phyloP scores from a whole-genome alignment of 2,113 vertebrate species.

The Rhinopomastus cyanomelas region DNA sequence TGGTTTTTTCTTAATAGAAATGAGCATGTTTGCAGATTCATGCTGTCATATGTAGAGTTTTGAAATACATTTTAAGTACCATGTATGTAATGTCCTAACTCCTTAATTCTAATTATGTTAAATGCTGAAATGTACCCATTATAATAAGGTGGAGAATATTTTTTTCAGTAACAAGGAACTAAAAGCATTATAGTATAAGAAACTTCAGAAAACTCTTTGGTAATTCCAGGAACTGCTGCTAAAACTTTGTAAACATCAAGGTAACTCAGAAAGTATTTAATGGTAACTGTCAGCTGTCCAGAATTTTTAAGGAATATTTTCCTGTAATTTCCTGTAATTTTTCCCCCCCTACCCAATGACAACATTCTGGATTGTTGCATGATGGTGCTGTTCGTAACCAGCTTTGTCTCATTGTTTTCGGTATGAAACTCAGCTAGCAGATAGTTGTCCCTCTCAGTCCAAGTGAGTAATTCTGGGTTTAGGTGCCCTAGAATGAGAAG shows the following conservation, averaged over 20 bases:
- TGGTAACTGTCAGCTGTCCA: no score
- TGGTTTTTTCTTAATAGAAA: not conserved
- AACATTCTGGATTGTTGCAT: not conserved
- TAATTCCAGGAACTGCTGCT: not conserved
- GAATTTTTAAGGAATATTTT: not conserved
- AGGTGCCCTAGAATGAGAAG: not conserved
- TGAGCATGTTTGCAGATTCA: not conserved
- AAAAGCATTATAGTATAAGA: not conserved
- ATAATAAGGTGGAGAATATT: not conserved
- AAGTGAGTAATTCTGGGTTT: not conserved
- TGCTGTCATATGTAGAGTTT: not conserved
- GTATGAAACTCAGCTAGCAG: not conserved
- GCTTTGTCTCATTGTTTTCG: not conserved
- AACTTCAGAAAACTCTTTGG: not conserved
- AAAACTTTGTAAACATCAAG: not conserved
- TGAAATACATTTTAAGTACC: not conserved
- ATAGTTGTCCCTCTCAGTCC: not conserved
- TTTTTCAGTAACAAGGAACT: not conserved
- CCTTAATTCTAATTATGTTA: not conserved
- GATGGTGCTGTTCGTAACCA: not conserved
- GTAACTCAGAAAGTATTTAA: no score
- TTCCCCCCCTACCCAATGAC: fast-evolving
- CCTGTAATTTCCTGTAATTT: not conserved
- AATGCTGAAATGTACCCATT: not conserved
- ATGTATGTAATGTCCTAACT: not conserved